Conservation (phyloP, 1,140 invertebrate species). For the Drosophila obscura region DNA sequence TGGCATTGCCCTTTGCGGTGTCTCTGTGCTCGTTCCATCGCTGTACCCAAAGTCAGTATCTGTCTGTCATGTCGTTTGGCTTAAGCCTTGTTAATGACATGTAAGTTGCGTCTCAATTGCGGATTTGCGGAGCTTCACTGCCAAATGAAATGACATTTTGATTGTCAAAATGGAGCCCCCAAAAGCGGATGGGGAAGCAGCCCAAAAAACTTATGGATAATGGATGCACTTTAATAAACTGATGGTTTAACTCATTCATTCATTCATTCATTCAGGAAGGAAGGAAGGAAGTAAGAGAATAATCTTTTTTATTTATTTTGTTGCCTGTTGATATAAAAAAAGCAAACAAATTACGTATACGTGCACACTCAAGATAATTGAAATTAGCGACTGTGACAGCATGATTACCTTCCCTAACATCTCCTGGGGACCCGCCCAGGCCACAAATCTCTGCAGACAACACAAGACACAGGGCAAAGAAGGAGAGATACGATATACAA, state of each 20-base stretch:
- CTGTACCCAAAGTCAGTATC: slow-evolving; percentile 5
- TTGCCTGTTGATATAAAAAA: slow-evolving; percentile 23
- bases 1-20: slow-evolving; percentile 52
- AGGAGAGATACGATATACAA: slow-evolving; percentile 30
- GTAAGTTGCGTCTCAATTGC: slow-evolving; percentile 80
- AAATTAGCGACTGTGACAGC: slow-evolving; percentile 79
- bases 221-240: slow-evolving; percentile 45
- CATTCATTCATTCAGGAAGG: slow-evolving; percentile 54
- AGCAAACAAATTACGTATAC: slow-evolving; percentile 73
- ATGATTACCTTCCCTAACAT: slow-evolving; percentile 73
- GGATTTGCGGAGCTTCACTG: slow-evolving; percentile 65
- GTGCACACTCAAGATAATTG: slow-evolving; percentile 75
- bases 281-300: slow-evolving; percentile 34
- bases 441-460: slow-evolving; percentile 55
- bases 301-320: slow-evolving; percentile 27
- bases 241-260: slow-evolving; percentile 37
- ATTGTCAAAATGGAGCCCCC: slow-evolving; percentile 53
- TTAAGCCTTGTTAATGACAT: slow-evolving; percentile 77
- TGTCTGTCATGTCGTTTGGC: slow-evolving; percentile 40
- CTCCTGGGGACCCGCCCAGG: slow-evolving; percentile 36
- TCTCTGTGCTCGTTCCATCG: slow-evolving; percentile 7
- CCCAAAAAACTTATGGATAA: slow-evolving; percentile 20
- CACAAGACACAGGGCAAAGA: slow-evolving; percentile 10
- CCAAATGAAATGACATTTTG: slow-evolving; percentile 69
- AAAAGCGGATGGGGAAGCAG: slow-evolving; percentile 33